Evolutionary conservation across 2,888 invertebrate species (phyloP).

Genomic region (Dryobota labecula): DNA sequence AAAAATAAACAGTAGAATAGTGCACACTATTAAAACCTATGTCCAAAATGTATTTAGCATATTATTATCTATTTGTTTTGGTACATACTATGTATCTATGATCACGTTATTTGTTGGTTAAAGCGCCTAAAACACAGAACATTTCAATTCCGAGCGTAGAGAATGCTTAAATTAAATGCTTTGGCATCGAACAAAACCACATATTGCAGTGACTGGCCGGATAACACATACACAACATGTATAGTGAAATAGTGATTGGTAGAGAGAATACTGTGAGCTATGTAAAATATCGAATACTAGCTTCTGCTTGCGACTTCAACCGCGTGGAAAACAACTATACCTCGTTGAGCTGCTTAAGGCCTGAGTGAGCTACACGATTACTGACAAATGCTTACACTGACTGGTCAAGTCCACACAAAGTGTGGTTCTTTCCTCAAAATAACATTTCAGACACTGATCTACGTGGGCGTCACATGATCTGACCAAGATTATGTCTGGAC

Average conservation of each 20-base stretch:
- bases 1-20: not conserved
- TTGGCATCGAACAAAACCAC: constrained; percentile 30
- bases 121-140: constrained; percentile 22
- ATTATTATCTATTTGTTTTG: not conserved
- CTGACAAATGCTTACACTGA: too few relatives aligned
- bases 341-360: too few relatives aligned
- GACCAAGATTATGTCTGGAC: too few relatives aligned
- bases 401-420: too few relatives aligned
- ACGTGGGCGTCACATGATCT: too few relatives aligned
- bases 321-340: not conserved
- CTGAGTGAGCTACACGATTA: too few relatives aligned
- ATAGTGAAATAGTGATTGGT: not conserved
- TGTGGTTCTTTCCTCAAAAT: too few relatives aligned
- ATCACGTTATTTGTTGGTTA: not conserved
- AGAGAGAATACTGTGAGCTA: not conserved
- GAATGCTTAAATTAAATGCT: constrained; percentile 53
- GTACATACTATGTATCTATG: not conserved
- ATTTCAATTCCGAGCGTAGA: constrained; percentile 24
- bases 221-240: not conserved
- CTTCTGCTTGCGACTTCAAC: not conserved
- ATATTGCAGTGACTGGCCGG: constrained; percentile 34
- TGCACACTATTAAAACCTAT: not conserved
- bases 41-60: not conserved
- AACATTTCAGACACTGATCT: too few relatives aligned
- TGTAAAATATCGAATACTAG: not conserved